phyloP scores from a whole-genome alignment of 2,888 invertebrate genomes.

The Andrena dorsata region DNA sequence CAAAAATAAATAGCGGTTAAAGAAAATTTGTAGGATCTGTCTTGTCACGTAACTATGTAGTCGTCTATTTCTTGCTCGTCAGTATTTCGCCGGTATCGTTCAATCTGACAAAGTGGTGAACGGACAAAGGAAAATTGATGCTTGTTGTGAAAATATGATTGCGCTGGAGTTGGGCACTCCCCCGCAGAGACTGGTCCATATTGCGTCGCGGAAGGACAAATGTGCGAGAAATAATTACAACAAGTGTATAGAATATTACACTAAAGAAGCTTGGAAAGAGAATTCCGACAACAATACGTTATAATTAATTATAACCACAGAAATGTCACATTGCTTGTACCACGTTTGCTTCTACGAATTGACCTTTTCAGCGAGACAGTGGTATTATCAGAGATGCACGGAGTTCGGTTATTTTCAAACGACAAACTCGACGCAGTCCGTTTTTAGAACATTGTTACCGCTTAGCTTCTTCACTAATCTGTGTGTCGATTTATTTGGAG shows the following conservation, averaged over 20 bases:
- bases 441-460: slow-evolving; percentile 87
- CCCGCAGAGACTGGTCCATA: slow-evolving; percentile 70
- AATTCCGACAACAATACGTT: slow-evolving; percentile 56
- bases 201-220: not conserved
- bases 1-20: no score
- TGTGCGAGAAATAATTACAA: slow-evolving; percentile 69
- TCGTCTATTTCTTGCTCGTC: not conserved
- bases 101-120: slow-evolving; percentile 73
- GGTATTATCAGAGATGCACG: slow-evolving; percentile 94
- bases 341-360: no score
- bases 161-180: slow-evolving; percentile 66
- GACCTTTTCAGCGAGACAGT: slow-evolving; percentile 88
- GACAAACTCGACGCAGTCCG: slow-evolving; percentile 87
- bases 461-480: slow-evolving; percentile 85
- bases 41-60: not conserved
- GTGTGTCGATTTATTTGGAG: slow-evolving; percentile 85
- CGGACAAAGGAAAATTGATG: slow-evolving; percentile 61
- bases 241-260: slow-evolving; percentile 55
- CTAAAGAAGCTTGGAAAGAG: slow-evolving; percentile 63
- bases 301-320: not conserved
- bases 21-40: not conserved
- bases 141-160: slow-evolving; percentile 72
- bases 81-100: slow-evolving; percentile 77
- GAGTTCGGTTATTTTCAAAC: slow-evolving; percentile 95
- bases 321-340: not conserved